Evolutionary conservation across 92 coral and sea anemone species (phyloP), one percentile per base, ranked within the genome.

Genomic region (Nematostella vectensis): DNA sequence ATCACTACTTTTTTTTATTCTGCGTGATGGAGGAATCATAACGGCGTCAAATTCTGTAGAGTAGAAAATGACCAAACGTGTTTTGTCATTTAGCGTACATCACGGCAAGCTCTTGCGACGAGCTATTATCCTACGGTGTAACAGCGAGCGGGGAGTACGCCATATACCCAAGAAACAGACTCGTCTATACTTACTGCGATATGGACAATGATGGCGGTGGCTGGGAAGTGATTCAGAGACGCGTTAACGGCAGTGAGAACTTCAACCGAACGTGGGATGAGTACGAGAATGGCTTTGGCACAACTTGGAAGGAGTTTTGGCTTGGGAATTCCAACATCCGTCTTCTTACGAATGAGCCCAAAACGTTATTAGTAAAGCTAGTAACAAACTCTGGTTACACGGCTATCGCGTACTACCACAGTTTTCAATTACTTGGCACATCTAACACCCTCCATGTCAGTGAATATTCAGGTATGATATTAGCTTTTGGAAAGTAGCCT

Each of bases 171-270:
- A 17, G 3, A 0, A 31, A 31, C 37, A 48, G 69, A 1, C 38
- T 27, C 6, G 68, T 40, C n/a, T 9, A n/a, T n/a, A n/a, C n/a
- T n/a, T 77, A 56, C 22, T 77, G 84, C 33, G 84, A 77, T 31
- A 55, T 51, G 21, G 70, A 67, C 48, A 70, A 72, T 1, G 76
- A 77, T 29, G 78, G 78, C 28, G 84, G 84, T 3, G 84, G 84
- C 27, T 77, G 84, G 84, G 54, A 54, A n/a, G 84, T 77, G 52
- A 64, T 77, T 23, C 77, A 70, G 57, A 64, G 69, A 25, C 54
- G 84, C 28, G 21, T 30, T 1, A 25, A 29, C 51, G 37, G 24
- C 26, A 22, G 31, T 4, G n/a, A 39, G 6, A 27, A 51, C 44
- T 75, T 59, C 28, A 47, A 59, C 50, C 53, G 60, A 47, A 23